Evolutionary conservation across 1,140 invertebrate species (phyloP).

Genomic region (Lethrus apterus): DNA sequence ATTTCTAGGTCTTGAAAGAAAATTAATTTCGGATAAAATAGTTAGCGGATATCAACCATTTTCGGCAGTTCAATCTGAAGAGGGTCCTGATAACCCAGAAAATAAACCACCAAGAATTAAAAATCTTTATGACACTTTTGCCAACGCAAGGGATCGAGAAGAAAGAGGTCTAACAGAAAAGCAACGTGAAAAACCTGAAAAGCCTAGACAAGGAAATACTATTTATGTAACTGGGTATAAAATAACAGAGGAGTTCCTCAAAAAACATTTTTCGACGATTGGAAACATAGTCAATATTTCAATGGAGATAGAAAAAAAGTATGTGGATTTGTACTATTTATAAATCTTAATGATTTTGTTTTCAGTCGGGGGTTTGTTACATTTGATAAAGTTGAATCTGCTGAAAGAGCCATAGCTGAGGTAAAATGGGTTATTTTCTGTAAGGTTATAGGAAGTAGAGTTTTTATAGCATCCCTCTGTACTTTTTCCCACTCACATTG

Average conservation of each 20-base stretch:
- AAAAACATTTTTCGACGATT: slow-evolving; percentile 69
- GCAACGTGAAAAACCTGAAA: slow-evolving; percentile 48
- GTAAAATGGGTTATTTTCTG: too few relatives aligned
- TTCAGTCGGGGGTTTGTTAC: slow-evolving; percentile 83
- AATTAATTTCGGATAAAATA: slow-evolving; percentile 65
- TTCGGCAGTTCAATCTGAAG: slow-evolving; percentile 69
- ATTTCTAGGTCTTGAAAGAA: slow-evolving; percentile 61
- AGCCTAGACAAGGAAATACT: slow-evolving; percentile 71
- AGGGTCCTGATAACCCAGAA: slow-evolving; percentile 42
- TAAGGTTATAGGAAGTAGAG: too few relatives aligned
- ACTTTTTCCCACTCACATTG: too few relatives aligned
- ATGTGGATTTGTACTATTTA: slow-evolving; percentile 27
- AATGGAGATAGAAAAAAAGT: slow-evolving; percentile 85
- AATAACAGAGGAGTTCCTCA: slow-evolving; percentile 74
- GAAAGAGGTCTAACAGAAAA: slow-evolving; percentile 48
- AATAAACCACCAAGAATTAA: slow-evolving; percentile 54
- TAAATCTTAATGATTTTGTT: slow-evolving; percentile 32
- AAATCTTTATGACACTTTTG: slow-evolving; percentile 85
- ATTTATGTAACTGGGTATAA: slow-evolving; percentile 79
- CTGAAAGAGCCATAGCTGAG: slow-evolving; percentile 78
- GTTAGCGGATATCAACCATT: slow-evolving; percentile 85
- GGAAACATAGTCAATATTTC: slow-evolving; percentile 81
- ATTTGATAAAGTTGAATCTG: slow-evolving; percentile 82
- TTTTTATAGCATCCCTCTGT: slow-evolving; percentile 18
- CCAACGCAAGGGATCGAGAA: slow-evolving; percentile 66